phyloP scores from a whole-genome alignment of 2,888 invertebrate genomes.

The Mechanitis messenoides region DNA sequence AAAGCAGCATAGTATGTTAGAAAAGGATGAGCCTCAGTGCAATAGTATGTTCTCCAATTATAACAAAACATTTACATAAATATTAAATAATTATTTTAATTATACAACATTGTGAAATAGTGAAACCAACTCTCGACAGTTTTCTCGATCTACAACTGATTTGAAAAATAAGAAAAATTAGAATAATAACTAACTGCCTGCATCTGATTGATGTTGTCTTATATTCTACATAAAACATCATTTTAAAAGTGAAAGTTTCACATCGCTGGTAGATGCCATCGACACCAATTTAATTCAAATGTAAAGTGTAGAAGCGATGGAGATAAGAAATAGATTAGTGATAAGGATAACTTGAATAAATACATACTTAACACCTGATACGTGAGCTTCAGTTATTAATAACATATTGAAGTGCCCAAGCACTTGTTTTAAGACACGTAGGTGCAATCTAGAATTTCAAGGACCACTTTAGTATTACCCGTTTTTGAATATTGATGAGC shows the following conservation, averaged over 20 bases:
- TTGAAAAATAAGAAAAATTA: neutral
- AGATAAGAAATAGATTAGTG: slow-evolving; percentile 14
- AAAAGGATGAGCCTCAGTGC: no score
- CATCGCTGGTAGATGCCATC: slow-evolving; percentile 8
- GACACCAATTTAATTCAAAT: slow-evolving; percentile 5
- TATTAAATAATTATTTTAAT: no score
- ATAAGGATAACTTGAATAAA: neutral
- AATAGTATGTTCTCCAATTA: neutral
- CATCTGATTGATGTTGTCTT: neutral
- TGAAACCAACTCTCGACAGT: slow-evolving; percentile 4
- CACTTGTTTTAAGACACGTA: no score
- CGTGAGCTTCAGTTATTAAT: no score
- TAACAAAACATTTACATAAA: no score
- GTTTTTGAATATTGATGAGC: no score
- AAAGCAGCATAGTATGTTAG: no score
- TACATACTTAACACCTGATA: neutral
- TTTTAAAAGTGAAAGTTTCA: slow-evolving; percentile 22
- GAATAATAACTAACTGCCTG: neutral
- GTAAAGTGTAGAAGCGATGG: slow-evolving; percentile 8
- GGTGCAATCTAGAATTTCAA: no score
- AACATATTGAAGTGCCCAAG: no score
- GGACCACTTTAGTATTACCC: no score
- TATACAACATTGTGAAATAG: no score
- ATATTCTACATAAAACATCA: neutral
- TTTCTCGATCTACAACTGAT: neutral